A percentile compares a stretch with the other conserved stretches of the same genome.
These are phyloP conservation scores for Antigone vipio DNA, from an alignment of 2,113 vertebrate species.

Conservation along the genomic window DNA sequence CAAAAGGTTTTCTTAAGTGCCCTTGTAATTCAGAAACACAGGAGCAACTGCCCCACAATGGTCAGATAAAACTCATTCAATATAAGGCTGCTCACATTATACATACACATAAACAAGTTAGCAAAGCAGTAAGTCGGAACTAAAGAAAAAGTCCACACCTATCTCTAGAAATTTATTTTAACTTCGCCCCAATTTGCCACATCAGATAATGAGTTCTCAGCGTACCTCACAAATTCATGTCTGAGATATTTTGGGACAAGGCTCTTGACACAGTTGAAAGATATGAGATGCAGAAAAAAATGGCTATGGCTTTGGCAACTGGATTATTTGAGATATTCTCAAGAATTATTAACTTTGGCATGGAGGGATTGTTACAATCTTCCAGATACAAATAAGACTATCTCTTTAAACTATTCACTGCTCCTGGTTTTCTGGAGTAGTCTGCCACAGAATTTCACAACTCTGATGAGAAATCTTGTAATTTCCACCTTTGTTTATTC, in stretches of 20 bases:
- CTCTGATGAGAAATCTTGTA: background rate
- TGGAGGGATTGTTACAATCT: background rate
- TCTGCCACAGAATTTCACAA: background rate
- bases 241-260: background rate
- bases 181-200: background rate
- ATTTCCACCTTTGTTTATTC: background rate
- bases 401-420: background rate
- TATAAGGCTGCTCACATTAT: background rate
- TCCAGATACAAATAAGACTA: background rate
- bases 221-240: background rate
- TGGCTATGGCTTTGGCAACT: background rate
- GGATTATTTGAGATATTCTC: background rate
- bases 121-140: background rate
- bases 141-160: background rate
- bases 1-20: background rate
- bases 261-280: background rate
- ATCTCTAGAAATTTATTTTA: background rate
- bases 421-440: background rate
- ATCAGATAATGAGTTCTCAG: background rate
- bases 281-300: background rate
- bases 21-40: background rate
- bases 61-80: background rate
- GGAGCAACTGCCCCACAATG: background rate
- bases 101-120: background rate
- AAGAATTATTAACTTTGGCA: background rate